Percentiles rank a stretch among this genome's conserved stretches.
Evolutionary conservation across 2,113 vertebrate species (phyloP).

Genomic region (Excalfactoria chinensis): DNA sequence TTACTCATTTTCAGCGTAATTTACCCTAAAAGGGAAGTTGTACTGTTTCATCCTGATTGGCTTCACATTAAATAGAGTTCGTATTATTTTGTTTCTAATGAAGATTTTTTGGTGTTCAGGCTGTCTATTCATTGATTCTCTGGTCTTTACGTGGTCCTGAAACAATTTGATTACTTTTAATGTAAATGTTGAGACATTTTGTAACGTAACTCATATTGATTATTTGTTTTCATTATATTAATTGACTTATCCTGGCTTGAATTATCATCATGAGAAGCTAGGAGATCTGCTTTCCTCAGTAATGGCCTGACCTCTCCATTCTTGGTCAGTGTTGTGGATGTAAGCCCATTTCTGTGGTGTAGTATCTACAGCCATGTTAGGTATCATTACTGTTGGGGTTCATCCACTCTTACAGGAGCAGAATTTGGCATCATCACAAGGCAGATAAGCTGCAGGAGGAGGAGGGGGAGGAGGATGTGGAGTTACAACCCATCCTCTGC

Average conservation of each 20-base stretch:
- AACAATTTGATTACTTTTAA: background rate
- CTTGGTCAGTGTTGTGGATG: background rate
- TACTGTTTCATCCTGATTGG: background rate
- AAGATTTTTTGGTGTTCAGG: background rate
- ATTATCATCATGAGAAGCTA: background rate
- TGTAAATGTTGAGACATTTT: background rate
- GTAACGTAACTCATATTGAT: background rate
- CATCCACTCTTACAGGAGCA: background rate
- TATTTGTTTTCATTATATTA: background rate
- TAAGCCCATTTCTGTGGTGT: rapidly evolving
- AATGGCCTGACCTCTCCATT: rapidly evolving
- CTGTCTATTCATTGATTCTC: background rate
- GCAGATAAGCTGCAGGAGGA: background rate
- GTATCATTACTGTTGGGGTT: background rate
- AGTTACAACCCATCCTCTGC: background rate
- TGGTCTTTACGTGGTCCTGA: background rate
- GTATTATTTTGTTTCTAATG: background rate
- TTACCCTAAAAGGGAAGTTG: background rate
- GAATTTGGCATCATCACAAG: background rate
- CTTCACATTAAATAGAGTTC: background rate
- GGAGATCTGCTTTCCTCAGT: rapidly evolving
- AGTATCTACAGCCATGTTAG: rapidly evolving
- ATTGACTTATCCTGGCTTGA: background rate
- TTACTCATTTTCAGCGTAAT: background rate
- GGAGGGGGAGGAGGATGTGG: background rate